Evolutionary conservation across 1,140 invertebrate species (phyloP), one percentile per base, ranked within the genome.

Genomic region (silkworm (Bombyx mori)): DNA sequence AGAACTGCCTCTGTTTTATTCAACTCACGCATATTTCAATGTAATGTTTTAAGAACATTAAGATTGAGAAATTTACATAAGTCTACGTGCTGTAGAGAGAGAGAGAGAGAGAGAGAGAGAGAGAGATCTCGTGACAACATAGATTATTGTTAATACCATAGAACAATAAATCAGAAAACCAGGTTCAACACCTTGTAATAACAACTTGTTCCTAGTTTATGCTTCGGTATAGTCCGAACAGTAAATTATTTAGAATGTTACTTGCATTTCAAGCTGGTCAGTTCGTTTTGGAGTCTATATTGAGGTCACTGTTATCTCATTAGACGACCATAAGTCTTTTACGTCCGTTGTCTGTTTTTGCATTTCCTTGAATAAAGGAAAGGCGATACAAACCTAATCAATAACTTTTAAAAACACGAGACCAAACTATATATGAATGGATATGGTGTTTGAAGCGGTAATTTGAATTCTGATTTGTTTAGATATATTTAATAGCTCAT

Each of bases 121-220:
- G 63, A 56, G 68, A 69, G 63, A 70, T 59, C 60, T 64, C 65
- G 60, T 56, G 60, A 57, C 45, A 65, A 66, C 66, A 71, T 71
- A 68, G 66, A 71, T 74, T 65, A 68, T 69, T 66, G 63, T 68
- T 63, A 71, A 73, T 71, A 63, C 44, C 54, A 61, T 57, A 49
- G 52, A 60, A 62, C 54, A 66, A 70, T 75, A 75, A 75, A 75
- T 72, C 68, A 70, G 64, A 64, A 68, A 73, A 71, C 60, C 66
- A 72, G 68, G 63, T 69, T 69, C 68, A 66, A 73, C 68, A 75
- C 68, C 68, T 69, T 66, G 68, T 77, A 71, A 69, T 69, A 77
- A 77, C 74, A 73, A 72, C 64, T 77, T 70, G 74, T 71, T 67
- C 60, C 56, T 53, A 51, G 58, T 59, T 63, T 56, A 60, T 57